Base-by-base conservation (phyloP, 2,888 invertebrate species). In the Pachycephus smyrnensis region DNA sequence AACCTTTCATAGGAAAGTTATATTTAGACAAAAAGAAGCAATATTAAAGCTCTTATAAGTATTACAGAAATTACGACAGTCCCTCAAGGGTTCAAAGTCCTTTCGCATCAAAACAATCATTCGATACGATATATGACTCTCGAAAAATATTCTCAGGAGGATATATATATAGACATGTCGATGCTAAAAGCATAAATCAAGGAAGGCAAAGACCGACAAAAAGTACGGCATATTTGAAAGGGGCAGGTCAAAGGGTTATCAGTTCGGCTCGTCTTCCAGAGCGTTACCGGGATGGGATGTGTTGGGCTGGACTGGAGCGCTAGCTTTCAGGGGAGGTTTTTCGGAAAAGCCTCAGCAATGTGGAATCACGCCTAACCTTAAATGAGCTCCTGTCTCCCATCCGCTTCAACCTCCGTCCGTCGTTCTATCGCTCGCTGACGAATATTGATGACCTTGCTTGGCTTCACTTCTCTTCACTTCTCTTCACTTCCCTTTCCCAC, bases 371-470 rank as follows among this genome's bases (percentile, higher is more conserved):
- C 76, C 78, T 76, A 71, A 73, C 73, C 37, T 71, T 71, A 71
- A 71, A 71, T 33, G 71, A 71, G 71, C 71, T 71, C 71, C 71
- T 71, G 71, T 71, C 71, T 71, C n/a, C 71, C 31, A 33, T 71
- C 71, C 31, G 71, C 32, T 33, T 71, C 71, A 31, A 33, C 71
- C 31, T 71, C 12, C 71, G 12, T 71, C 71, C 75, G 73, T 15
- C 78, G 82, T 75, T 81, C 82, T 83, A 84, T 84, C 83, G 80
- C 78, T 73, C 78, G 73, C 79, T 85, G 84, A 86, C 85, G 84
- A 83, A 81, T 85, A 86, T 85, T 86, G 84, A 85, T 86, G 86
- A 84, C 83, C 76, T 36, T 30, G 31, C 71, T 31, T 71, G 1
- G 1, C 31, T 71, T 55, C 9, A 9, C 55, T 68, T 69, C 74